These are phyloP conservation scores for Malurus elegans DNA, from an alignment of 2,113 vertebrate genomes.

Conservation along the genomic window DNA sequence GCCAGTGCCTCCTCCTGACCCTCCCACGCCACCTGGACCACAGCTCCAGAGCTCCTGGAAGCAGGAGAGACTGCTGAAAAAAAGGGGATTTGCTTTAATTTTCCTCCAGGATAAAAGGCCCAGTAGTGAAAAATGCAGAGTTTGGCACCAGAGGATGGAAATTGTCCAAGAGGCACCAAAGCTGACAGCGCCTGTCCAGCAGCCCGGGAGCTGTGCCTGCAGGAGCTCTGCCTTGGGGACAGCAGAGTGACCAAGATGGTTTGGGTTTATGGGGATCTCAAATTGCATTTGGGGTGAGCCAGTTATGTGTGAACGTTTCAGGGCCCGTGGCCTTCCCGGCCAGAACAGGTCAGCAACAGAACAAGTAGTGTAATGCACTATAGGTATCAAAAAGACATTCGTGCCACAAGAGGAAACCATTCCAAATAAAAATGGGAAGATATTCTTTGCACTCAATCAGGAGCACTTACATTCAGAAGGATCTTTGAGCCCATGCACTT, in stretches of 20 bases:
- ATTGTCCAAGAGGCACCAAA: slow-evolving; percentile 4
- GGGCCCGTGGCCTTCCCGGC: background rate
- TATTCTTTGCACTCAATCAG: slow-evolving; percentile 35
- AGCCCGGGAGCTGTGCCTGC: background rate
- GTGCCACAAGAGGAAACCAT: slow-evolving; percentile 51
- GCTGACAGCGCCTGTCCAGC: background rate
- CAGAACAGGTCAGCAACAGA: slow-evolving; percentile 25
- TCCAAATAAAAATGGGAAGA: slow-evolving; percentile 42
- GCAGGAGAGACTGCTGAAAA: background rate
- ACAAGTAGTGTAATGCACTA: slow-evolving; percentile 68
- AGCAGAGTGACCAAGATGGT: background rate
- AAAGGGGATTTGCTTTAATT: background rate
- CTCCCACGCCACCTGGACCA: rapidly evolving
- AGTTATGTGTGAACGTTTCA: background rate
- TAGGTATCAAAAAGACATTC: slow-evolving; percentile 63
- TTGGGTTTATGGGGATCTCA: background rate
- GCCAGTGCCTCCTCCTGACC: background rate
- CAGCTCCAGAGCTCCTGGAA: background rate
- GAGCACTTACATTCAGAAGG: slow-evolving; percentile 63
- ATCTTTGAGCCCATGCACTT: slow-evolving; percentile 53
- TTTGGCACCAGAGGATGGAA: background rate
- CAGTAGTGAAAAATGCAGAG: background rate
- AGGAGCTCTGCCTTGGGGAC: background rate
- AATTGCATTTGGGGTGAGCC: slow-evolving; percentile 17
- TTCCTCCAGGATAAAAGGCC: background rate